Base-by-base conservation (phyloP, 2,113 vertebrate genomes). In the Cephalopterus ornatus region DNA sequence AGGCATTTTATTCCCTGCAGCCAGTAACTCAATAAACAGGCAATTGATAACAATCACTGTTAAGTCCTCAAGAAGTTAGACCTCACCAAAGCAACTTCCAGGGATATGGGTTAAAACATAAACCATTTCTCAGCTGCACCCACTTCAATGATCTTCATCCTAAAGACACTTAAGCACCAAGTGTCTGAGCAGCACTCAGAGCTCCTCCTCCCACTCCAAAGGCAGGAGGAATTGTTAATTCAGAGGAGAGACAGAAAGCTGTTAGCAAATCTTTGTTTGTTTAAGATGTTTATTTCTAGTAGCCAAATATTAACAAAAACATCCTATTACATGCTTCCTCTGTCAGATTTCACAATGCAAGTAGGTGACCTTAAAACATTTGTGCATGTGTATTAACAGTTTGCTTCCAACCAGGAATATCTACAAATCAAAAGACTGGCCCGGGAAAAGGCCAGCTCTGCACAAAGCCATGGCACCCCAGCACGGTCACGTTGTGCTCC, bases 271-370 rank as follows among this genome's bases (percentile, higher is more conserved):
- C 65, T 92, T 68, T 96, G 93, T 96, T 95, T 95, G 93, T 81
- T 92, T 88, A 96, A 71, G 83, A 95, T 61, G 83, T 96, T 95
- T 95, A 96, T 92, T 96, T 95, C 76, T 78, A 71, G 91, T 93
- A 84, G 88, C 94, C 94, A 96, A 96, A 96, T 90, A 97, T 92
- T 96, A 96, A 95, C 90, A 92, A 96, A 97, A 93, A 95, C 72
- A 71, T 93, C 85, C 47, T 42, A 92, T 86, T 96, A 94, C 88
- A 95, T 23, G 89, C 47, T 92, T 94, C 71, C 92, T 88, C 79
- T 58, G 81, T 63, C 53, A 83, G 32, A 93, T 86, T 88, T 94
- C 92, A 86, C 88, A 80, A 68, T 24, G 87, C 16, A 58, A 81
- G 66, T 56, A 91, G 66, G 81, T 95, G 93, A 96, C 96, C 95